Evolutionary conservation across 1,140 invertebrate genomes (phyloP).

Genomic region (Musca domestica): DNA sequence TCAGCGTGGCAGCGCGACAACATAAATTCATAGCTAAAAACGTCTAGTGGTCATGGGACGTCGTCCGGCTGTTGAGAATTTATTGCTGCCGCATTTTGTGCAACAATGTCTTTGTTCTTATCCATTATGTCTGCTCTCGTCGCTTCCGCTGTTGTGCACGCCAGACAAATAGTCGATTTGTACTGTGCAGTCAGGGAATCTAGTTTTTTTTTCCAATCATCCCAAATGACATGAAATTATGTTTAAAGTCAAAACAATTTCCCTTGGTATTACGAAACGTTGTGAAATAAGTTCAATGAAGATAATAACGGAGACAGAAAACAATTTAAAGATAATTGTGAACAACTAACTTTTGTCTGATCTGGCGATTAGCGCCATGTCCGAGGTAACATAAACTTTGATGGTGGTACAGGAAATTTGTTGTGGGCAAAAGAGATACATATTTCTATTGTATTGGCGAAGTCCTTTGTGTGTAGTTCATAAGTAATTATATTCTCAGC

Average conservation of each 20-base stretch:
- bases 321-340: too few species aligned
- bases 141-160: neutral
- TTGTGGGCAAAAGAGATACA: too few species aligned
- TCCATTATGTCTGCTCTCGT: neutral
- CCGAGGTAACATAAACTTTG: too few species aligned
- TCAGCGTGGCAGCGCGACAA: neutral
- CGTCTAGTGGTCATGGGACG: slow-evolving; percentile 7
- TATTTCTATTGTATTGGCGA: too few species aligned
- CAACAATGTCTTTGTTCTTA: neutral
- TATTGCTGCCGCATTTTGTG: neutral
- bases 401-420: too few species aligned
- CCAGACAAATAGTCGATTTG: too few species aligned
- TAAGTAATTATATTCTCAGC: too few species aligned
- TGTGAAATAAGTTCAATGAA: too few species aligned
- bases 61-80: neutral
- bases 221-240: slow-evolving; percentile 3
- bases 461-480: too few species aligned
- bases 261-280: neutral
- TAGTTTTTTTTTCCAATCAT: neutral
- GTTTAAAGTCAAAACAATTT: slow-evolving; percentile 16
- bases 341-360: too few species aligned
- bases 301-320: too few species aligned
- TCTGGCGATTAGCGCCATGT: too few species aligned
- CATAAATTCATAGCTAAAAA: slow-evolving; percentile 13
- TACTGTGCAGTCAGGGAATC: neutral